Evolutionary conservation across 2,888 invertebrate species (phyloP), one percentile per base, ranked within the genome.

Genomic region (Cryptops parisi): DNA sequence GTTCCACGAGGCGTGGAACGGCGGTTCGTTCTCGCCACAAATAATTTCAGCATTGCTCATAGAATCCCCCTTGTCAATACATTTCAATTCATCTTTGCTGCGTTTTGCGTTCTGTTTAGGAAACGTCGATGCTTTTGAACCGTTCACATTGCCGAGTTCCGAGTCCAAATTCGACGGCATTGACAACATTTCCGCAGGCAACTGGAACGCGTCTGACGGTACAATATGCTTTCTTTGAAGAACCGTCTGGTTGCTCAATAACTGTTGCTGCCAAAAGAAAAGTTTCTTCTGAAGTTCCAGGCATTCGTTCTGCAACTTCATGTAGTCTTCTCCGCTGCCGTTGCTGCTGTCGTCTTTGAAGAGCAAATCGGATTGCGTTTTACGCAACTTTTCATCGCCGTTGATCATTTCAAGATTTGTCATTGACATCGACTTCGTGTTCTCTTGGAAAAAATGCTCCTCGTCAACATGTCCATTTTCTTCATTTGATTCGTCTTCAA

Each of bases 211-310:
- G 26, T 50, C 44, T n/a, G 15, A 26, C 2, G 55, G 55, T 38
- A 53, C 22, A 4, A 53, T 53, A n/a, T 55, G 49, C 22, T 57
- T 55, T 19, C 52, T 26, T 25, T 55, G 57, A 5, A 57, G 46
- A 9, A 57, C 38, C 0, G 53, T 45, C 44, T 57, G 57, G 26
- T 57, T 57, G 22, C 48, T 49, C 33, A 57, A 22, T 25, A 57
- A 17, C 44, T 57, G 57, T 45, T 57, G 49, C 26, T 57, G 57
- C 57, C 57, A 57, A 12, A 50, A 43, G 12, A 57, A n/a, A n/a
- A 57, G 44, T 40, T 57, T 54, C 9, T 41, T 23, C 23, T 57
- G 57, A 5, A 55, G 24, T 43, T 57, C 55, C 23, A 27, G 2
- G 26, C 55, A 55, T 19, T 57, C 53, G 17, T 53, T 23, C 41